Evolutionary conservation across 1,140 invertebrate genomes (phyloP).

Genomic region (Pachyrhynchus sulphureomaculatus): DNA sequence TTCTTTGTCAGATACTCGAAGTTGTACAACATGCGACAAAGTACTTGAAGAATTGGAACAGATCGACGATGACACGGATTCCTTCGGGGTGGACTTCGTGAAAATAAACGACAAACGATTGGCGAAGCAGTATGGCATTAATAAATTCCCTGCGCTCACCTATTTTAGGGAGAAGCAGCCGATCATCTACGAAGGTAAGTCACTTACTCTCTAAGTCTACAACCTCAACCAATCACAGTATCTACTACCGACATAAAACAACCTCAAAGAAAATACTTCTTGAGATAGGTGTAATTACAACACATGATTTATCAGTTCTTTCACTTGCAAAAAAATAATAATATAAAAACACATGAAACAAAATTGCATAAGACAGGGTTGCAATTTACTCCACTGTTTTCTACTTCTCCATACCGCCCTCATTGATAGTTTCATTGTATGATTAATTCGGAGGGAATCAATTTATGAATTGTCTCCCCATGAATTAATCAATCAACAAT

Average conservation of each 20-base stretch:
- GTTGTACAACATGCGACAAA: conserved; percentile 88
- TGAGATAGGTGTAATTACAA: too few relatives aligned
- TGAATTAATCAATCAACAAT: too few relatives aligned
- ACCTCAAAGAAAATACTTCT: too few relatives aligned
- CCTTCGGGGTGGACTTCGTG: conserved; percentile 91
- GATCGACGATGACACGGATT: conserved; percentile 92
- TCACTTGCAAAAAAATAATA: too few relatives aligned
- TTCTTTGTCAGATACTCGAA: conserved; percentile 74
- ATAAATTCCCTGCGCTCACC: conserved; percentile 89
- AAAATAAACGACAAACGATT: conserved; percentile 95
- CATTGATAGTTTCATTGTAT: too few relatives aligned
- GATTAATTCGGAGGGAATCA: too few relatives aligned
- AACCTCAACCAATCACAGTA: background rate
- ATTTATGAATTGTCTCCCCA: too few relatives aligned
- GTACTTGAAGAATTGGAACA: conserved; percentile 88
- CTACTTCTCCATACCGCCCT: too few relatives aligned
- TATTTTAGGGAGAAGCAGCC: conserved; percentile 93
- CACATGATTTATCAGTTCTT: too few relatives aligned
- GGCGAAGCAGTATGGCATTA: conserved; percentile 93
- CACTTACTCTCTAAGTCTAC: background rate
- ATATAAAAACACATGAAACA: too few relatives aligned
- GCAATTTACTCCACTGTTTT: too few relatives aligned
- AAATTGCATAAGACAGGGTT: too few relatives aligned
- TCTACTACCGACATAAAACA: background rate
- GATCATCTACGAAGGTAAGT: conserved; percentile 84